phyloP scores from a whole-genome alignment of 2,113 vertebrate genomes.

The Perognathus longimembris region DNA sequence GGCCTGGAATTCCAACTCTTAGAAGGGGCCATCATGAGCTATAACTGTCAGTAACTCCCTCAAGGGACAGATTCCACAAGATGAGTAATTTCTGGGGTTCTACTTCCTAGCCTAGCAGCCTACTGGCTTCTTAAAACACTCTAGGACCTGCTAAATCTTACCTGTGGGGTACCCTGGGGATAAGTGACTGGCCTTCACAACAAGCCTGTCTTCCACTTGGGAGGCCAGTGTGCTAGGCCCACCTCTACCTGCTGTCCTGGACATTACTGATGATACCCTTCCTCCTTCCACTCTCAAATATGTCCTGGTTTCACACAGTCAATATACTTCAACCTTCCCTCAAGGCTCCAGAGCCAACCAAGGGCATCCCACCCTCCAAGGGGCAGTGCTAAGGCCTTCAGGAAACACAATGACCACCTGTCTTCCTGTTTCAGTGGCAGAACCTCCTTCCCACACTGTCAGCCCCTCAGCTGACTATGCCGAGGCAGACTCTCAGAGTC shows the following conservation, averaged over 20 bases:
- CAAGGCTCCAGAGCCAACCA: neutral
- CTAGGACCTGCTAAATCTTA: neutral
- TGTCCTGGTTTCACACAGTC: neutral
- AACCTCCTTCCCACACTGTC: constrained; percentile 4
- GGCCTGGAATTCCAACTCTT: neutral
- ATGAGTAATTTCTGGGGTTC: too few relatives aligned
- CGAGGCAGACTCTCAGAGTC: neutral
- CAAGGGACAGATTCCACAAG: neutral
- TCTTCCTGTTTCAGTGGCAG: neutral
- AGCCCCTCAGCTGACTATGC: neutral
- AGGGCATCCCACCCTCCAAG: neutral
- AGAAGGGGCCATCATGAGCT: neutral
- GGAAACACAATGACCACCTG: neutral
- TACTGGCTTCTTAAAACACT: neutral
- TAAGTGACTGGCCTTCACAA: neutral
- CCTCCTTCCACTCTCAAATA: neutral
- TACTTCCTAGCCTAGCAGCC: neutral
- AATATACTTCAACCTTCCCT: neutral
- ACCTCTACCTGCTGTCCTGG: neutral
- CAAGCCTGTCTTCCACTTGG: too few relatives aligned
- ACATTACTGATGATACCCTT: too few relatives aligned
- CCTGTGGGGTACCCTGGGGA: neutral
- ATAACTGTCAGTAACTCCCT: neutral
- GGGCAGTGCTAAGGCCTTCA: neutral
- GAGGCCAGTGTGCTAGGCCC: neutral